Evolutionary conservation across 2,113 vertebrate genomes (phyloP), one percentile per base, ranked within the genome.

Genomic region (Seriola rivoliana): DNA sequence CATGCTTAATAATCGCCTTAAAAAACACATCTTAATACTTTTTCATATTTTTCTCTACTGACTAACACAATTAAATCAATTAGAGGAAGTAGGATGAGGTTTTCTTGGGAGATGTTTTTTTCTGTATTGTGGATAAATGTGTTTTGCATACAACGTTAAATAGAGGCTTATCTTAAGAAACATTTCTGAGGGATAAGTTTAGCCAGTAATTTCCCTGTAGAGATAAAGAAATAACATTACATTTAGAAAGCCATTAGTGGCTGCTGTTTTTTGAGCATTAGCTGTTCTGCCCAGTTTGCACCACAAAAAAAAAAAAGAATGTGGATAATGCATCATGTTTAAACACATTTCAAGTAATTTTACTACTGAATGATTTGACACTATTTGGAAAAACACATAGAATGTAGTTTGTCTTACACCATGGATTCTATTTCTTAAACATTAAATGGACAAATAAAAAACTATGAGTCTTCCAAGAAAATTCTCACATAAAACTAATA

Each of bases 31-130:
- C 40, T 57, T 32, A 89, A 90, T 85, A 91, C 4, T 88, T 71
- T 75, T 13, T 71, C 29, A 7, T 71, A 66, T 63, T 19, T 85
- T 93, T 92, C 88, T 80, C 88, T 60, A 5, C 79, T 91, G 78
- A 8, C 80, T 91, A 94, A 96, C 90, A 95, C 32, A 73, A 73
- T 57, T 89, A 92, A 89, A 89, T 70, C 78, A 90, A 64, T 89
- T 87, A 81, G 4, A 85, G 64, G 66, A 42, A n/a, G 29, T 1
- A 58, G 13, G 40, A 48, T 40, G 59, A 3, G 1, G 23, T 59
- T 71, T 65, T 46, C 4, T 44, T 4, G 4, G 3, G 23, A n/a
- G 4, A 65, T 11, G 1, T 58, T 21, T 4, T 55, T 55, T 78
- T 60, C 34, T 67, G 52, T 52, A 23, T 40, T 60, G 13, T 62